Conservation (phyloP, 2,113 vertebrate genomes). For the Brachionichthys hirsutus region DNA sequence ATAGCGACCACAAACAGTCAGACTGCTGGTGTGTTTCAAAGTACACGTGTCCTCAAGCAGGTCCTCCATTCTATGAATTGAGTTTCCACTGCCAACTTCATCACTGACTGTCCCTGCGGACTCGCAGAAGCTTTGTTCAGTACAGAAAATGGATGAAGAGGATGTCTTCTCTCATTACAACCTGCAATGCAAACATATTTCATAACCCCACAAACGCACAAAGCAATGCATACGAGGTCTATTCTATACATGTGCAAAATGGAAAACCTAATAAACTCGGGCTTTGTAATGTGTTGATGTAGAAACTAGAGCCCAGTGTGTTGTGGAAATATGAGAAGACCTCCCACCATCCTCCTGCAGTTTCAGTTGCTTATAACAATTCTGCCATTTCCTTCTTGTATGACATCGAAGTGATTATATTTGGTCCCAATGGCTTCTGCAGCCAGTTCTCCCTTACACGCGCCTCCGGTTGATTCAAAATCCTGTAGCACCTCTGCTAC, state of each 20-base stretch:
- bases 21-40: conserved; percentile 1
- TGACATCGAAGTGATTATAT: too few relatives aligned
- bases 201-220: background rate
- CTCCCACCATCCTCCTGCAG: background rate
- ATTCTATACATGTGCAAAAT: too few relatives aligned
- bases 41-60: background rate
- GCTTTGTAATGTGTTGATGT: background rate
- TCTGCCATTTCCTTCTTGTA: background rate
- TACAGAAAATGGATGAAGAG: conserved; percentile 40
- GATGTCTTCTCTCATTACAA: background rate
- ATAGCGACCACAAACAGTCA: conserved; percentile 30
- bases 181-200: conserved; percentile 12
- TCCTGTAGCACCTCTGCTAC: too few relatives aligned
- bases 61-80: background rate
- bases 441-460: too few relatives aligned
- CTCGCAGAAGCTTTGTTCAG: conserved; percentile 14
- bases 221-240: background rate
- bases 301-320: background rate
- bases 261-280: too few relatives aligned
- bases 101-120: conserved; percentile 38
- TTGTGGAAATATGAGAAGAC: background rate
- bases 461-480: too few relatives aligned
- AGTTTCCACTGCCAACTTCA: conserved; percentile 52
- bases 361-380: too few relatives aligned
- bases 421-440: too few relatives aligned